Evolutionary conservation across 2,888 invertebrate genomes (phyloP).

Genomic region (Euphydryas editha): DNA sequence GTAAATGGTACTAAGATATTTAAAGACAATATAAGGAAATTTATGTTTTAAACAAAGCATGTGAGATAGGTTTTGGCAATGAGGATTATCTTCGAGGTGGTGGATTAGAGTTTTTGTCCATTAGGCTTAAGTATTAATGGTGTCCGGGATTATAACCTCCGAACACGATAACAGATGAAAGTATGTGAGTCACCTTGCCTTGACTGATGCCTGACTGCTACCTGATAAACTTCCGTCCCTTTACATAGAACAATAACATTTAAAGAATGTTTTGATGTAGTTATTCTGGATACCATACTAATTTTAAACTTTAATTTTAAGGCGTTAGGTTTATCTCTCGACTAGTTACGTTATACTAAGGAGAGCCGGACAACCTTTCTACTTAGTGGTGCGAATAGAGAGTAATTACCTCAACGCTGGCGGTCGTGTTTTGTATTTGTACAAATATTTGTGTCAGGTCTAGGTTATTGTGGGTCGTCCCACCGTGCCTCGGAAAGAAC

Average conservation of each 20-base stretch:
- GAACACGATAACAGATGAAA: constrained; percentile 61
- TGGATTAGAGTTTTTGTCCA: constrained; percentile 82
- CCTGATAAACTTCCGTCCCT: constrained; percentile 60
- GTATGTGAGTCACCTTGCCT: constrained; percentile 63
- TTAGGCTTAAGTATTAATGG: constrained; percentile 81
- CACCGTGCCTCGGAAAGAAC: too few species aligned
- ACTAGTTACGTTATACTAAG: too few species aligned
- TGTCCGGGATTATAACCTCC: constrained; percentile 72
- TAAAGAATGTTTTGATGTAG: constrained; percentile 28
- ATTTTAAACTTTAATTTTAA: too few species aligned
- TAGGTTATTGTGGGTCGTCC: too few species aligned
- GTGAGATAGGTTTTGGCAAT: constrained; percentile 28
- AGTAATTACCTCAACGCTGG: too few species aligned
- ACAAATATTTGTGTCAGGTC: too few species aligned
- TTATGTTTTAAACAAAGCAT: constrained; percentile 7
- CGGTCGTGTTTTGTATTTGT: too few species aligned
- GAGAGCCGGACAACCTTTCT: too few species aligned
- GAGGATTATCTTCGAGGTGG: constrained; percentile 47
- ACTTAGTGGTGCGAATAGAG: too few species aligned
- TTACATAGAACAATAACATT: constrained; percentile 43
- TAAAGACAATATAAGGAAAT: constrained; percentile 4
- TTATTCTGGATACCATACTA: constrained; percentile 21
- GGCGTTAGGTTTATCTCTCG: too few species aligned
- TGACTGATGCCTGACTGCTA: constrained; percentile 71
- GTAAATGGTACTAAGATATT: too few species aligned